Evolutionary conservation across 2,888 invertebrate species (phyloP), one percentile per base, ranked within the genome.

Genomic region (Pheosia gnoma): DNA sequence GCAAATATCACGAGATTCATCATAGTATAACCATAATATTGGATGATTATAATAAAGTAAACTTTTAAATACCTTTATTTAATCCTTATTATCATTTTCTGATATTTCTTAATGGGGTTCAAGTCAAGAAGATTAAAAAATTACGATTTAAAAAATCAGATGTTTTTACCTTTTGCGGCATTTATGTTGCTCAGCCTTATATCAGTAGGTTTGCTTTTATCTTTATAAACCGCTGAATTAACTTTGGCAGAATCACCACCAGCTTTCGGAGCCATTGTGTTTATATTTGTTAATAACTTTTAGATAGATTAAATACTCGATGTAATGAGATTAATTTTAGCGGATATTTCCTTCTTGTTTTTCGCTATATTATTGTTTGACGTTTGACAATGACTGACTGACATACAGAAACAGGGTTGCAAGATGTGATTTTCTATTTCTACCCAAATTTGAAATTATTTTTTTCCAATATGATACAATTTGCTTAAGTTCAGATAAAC

Each of bases 161-260:
- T 83, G 85, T 82, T 78, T 70, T 62, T 95, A 98, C 99, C 98
- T 97, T 99, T 99, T 61, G 99, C 99, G 82, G 99, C 99, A 91
- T 97, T 96, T 81, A 99, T 99, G 88, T 99, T 99, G 87, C 99
- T 99, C 74, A 95, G 94, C 61, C 99, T 96, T 83, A 99, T 98
- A 94, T 99, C 98, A 53, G 96, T 95, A 55, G 99, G 99, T 94
- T 99, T 99, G 82, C 96, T 96, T 95, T 97, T 98, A 91, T 98
- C 97, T 91, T 97, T 97, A 84, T 97, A 98, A 59, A 97, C 96
- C 59, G 86, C 79, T 36, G 92, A 90, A 90, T 90, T 92, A 82
- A 86, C 88, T 80, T 87, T 91, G 43, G 84, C 87, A 70, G 91
- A 84, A 85, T 93, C 92, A 83, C 93, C 93, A 71, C 90, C 90